A percentile compares a stretch with the other conserved stretches of the same genome.
phyloP scores from a whole-genome alignment of 2,888 invertebrate genomes.

The Drosophila neonasuta region DNA sequence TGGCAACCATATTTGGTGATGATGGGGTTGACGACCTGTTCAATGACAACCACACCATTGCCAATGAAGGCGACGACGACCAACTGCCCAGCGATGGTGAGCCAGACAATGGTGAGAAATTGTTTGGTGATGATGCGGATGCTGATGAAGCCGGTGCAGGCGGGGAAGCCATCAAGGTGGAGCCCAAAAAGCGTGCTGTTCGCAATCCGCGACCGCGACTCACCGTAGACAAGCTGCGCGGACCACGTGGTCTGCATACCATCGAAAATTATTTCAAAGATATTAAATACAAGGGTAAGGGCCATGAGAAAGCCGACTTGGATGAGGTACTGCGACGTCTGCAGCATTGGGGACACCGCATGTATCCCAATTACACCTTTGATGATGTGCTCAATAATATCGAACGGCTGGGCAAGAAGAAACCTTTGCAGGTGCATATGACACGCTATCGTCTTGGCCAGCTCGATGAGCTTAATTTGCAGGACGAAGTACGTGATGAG shows the following conservation, averaged over 20 bases:
- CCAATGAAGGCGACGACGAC: conserved; percentile 40
- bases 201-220: conserved; percentile 87
- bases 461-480: conserved; percentile 81
- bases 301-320: conserved; percentile 92
- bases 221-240: conserved; percentile 88
- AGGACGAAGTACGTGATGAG: conserved; percentile 82
- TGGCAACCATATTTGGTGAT: conserved; percentile 77
- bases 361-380: conserved; percentile 94
- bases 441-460: conserved; percentile 84
- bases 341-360: conserved; percentile 96
- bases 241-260: conserved; percentile 89
- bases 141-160: conserved; percentile 82
- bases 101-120: conserved; percentile 80
- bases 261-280: conserved; percentile 91
- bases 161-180: conserved; percentile 80
- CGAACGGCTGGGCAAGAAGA: conserved; percentile 92
- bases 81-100: conserved; percentile 82
- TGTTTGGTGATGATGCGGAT: conserved; percentile 76
- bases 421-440: conserved; percentile 88
- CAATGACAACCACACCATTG: conserved; percentile 73
- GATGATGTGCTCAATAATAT: conserved; percentile 91
- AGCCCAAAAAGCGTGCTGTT: conserved; percentile 84
- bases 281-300: conserved; percentile 90
- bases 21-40: conserved; percentile 77
- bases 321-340: conserved; percentile 90